Conservation (phyloP, 2,113 vertebrate genomes). For the Rhynchomys soricoides region DNA sequence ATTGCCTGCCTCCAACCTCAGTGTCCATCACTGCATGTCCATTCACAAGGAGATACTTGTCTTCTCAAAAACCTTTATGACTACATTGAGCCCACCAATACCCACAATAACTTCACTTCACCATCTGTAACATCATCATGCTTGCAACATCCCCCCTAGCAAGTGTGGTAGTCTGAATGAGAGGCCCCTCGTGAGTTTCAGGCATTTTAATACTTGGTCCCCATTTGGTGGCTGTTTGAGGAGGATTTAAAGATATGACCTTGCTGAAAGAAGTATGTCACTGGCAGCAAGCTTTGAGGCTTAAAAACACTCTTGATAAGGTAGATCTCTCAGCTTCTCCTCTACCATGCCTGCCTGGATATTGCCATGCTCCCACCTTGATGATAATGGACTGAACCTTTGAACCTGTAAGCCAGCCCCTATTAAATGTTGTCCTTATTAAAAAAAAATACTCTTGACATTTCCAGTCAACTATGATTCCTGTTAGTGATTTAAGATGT, state of each 20-base stretch:
- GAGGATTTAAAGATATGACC: not conserved
- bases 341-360: too few relatives aligned
- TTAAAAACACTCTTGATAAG: not conserved
- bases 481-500: not conserved
- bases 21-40: not conserved
- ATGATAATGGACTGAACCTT: too few relatives aligned
- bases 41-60: not conserved
- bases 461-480: not conserved
- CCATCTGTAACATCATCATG: not conserved
- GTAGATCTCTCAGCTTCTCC: too few relatives aligned
- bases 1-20: not conserved
- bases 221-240: not conserved
- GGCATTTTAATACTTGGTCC: not conserved
- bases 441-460: not conserved
- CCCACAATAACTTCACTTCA: not conserved
- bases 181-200: not conserved
- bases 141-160: not conserved
- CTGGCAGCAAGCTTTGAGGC: not conserved
- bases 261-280: not conserved
- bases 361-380: too few relatives aligned
- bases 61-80: not conserved
- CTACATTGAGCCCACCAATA: not conserved
- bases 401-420: too few relatives aligned
- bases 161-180: not conserved
- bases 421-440: too few relatives aligned